Evolutionary conservation across 1,140 invertebrate genomes (phyloP).

Genomic region (Saccostrea glomerata): DNA sequence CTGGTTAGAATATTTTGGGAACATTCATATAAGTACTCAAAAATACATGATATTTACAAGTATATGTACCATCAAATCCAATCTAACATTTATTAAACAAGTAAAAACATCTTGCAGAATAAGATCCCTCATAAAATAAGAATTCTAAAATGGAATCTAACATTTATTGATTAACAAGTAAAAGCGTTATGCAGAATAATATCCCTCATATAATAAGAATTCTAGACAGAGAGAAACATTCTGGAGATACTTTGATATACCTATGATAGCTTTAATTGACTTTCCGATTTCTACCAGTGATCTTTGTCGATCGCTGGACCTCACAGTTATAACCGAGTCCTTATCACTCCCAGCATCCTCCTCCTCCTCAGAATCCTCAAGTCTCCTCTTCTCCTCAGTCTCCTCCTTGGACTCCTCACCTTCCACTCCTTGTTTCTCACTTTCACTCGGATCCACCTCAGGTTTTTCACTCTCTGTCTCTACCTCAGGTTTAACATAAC

Average conservation of each 20-base stretch:
- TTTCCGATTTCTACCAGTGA: constrained; percentile 69
- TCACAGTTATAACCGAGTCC: constrained; percentile 71
- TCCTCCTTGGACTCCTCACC: constrained; percentile 34
- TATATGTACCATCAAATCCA: too few species aligned
- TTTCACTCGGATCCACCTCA: constrained; percentile 39
- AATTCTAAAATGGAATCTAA: neutral
- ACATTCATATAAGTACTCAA: too few species aligned
- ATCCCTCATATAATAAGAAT: too few species aligned
- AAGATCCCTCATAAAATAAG: too few species aligned
- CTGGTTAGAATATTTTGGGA: too few species aligned
- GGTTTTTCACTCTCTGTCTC: constrained; percentile 36
- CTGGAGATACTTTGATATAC: constrained; percentile 53
- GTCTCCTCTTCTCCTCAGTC: constrained; percentile 24
- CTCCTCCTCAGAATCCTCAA: constrained; percentile 34
- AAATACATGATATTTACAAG: too few species aligned
- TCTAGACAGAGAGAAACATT: neutral
- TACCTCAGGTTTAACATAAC: constrained; percentile 11
- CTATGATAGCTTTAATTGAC: constrained; percentile 72
- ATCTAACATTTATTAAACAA: too few species aligned
- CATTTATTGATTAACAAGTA: neutral
- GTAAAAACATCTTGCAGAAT: too few species aligned
- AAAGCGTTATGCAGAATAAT: neutral
- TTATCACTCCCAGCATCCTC: constrained; percentile 57
- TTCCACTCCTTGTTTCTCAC: neutral
- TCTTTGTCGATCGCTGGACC: constrained; percentile 65